Base-by-base conservation (phyloP, 2,113 vertebrate species). In the Onychostoma macrolepis region DNA sequence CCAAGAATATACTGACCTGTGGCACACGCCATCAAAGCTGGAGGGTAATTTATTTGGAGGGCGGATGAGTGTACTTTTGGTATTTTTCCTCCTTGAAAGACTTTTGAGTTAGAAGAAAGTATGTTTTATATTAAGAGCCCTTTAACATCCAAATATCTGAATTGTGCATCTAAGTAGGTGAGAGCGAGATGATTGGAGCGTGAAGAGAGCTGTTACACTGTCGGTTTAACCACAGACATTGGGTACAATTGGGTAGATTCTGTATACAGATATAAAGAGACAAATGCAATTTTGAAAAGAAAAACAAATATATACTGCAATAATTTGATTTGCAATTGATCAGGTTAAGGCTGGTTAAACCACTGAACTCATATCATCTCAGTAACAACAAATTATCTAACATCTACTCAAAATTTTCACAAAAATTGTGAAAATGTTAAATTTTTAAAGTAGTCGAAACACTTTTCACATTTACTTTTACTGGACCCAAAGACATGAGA, bases 1-100 rank as follows among this genome's bases (percentile, higher is more conserved):
- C 77, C 71, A 41, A 61, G 71, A 15, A 83, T 86, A 72, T 79
- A 85, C 41, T 89, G 88, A 90, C 69, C 86, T 80, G 58, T 56
- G 36, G 80, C 61, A 85, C 41, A 81, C 7, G 43, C 56, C 61
- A 41, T 82, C 67, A 85, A 85, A 87, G 36, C 38, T 33, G 38
- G 65, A 43, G 45, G 33, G 28, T n/a, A 85, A 87, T 75, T 81
- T 69, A 36, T 61, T 63, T 78, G 6, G 28, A 71, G 77, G 71
- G 78, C 43, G 50, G 53, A 69, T 53, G 26, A 76, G 17, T 69
- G n/a, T 26, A 67, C n/a, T 81, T 81, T 28, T 56, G 1, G 12
- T 53, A 24, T 80, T 63, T 33, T 48, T 38, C 78, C 12, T 61
- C 33, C 12, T 71, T 72, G 65, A n/a, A 69, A 56, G 43, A 53